Percentiles rank a stretch among this genome's conserved stretches.
Conservation (phyloP, 1,140 invertebrate species). For the Papilio aristodemus region DNA sequence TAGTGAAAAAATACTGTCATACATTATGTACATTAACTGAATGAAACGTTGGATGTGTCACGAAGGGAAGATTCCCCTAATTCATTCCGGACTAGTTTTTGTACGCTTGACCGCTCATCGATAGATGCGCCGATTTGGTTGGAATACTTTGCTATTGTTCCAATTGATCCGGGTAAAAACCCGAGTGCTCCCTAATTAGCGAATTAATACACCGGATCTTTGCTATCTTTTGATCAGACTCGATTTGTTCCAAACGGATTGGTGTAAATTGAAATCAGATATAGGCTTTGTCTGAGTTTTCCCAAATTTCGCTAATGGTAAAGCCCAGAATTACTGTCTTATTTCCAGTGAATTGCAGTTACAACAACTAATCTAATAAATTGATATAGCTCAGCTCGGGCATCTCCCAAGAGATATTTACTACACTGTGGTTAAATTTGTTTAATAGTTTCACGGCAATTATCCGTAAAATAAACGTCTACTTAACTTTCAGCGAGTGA, state of each 20-base stretch:
- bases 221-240: conserved; percentile 20
- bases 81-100: conserved; percentile 25
- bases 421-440: not conserved
- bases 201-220: conserved; percentile 27
- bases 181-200: conserved; percentile 43
- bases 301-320: not conserved
- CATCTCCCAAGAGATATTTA: not conserved
- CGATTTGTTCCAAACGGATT: conserved; percentile 15
- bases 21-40: not conserved
- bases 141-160: conserved; percentile 36
- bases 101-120: conserved; percentile 8
- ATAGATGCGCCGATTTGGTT: conserved; percentile 23
- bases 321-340: not conserved
- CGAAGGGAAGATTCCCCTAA: not conserved
- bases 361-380: not conserved
- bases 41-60: not conserved
- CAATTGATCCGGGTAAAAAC: conserved; percentile 55
- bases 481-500: not conserved
- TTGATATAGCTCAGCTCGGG: not conserved
- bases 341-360: not conserved
- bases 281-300: not conserved
- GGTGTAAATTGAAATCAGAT: conserved; percentile 25
- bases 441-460: not conserved
- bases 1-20: too few species aligned
- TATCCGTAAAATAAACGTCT: not conserved